Evolutionary conservation across 2,888 invertebrate species (phyloP), one percentile per base, ranked within the genome.

Genomic region (Mermis nigrescens): DNA sequence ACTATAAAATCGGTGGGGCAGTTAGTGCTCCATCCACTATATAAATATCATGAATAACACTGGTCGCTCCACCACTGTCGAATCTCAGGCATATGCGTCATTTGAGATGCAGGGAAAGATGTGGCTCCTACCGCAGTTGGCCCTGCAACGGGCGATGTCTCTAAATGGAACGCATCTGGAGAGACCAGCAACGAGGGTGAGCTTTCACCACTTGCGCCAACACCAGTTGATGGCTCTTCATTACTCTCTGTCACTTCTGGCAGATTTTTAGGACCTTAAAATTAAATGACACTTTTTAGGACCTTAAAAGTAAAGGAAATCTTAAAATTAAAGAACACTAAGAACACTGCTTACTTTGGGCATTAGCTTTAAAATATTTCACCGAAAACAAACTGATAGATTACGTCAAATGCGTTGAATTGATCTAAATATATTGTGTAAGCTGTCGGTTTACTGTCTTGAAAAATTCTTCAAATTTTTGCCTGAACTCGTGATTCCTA

Each of bases 231-330:
- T 19, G 19, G 38, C 38, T 53, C 54, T 53, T 53, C 54, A 22
- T 53, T 53, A 24, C 54, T 22, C 29, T 53, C 54, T 4, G 54
- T 29, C 31, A 53, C 54, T 31, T 53, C 54, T 28, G 54, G 54
- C 31, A 53, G 24, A 22, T 53, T 53, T 24, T 48, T 48, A 24
- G 48, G 24, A 24, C 48, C 48, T 48, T 7, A 48, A 48, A 48
- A 48, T 12, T 12, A 7, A 38, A 38, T 7, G 38, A 38, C 19
- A 24, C 51, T 7, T 22, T 24, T 24, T 15, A 12, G 51, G 7
- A 24, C 38, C 38, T 7, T 19, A 7, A 38, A 38, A 38, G 19
- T 38, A 7, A 19, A 19, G 38, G 38, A 38, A 38, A 38, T 38
- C 38, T 7, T 7, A 12, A 19, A 38, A n/a, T n/a, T n/a, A n/a